phyloP scores from a whole-genome alignment of 1,140 invertebrate species.

The Sminthurinus signatus region DNA sequence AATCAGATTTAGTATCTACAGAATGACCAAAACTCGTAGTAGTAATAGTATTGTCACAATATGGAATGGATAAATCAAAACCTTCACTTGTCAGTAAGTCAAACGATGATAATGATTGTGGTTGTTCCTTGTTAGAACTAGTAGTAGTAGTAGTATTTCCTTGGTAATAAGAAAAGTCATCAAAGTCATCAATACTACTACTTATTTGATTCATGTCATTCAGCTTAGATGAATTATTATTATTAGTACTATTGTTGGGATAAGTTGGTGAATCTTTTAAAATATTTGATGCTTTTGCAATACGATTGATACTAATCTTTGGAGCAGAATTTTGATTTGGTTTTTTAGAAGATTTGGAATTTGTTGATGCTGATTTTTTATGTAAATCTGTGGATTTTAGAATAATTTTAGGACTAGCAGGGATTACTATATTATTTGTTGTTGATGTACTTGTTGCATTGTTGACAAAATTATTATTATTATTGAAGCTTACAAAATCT shows the following conservation, averaged over 20 bases:
- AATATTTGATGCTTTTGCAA: slow-evolving; percentile 10
- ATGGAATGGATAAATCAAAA: neutral
- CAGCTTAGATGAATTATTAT: too few species aligned
- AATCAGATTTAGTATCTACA: slow-evolving; percentile 44
- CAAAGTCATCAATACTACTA: too few species aligned
- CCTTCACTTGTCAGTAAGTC: neutral
- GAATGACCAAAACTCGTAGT: slow-evolving; percentile 32
- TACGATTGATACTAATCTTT: neutral
- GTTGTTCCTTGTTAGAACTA: too few species aligned
- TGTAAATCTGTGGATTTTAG: neutral
- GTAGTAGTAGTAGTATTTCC: neutral
- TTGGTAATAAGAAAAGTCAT: too few species aligned
- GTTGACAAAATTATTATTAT: neutral
- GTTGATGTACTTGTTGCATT: too few species aligned
- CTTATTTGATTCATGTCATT: too few species aligned
- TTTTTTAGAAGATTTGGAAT: neutral
- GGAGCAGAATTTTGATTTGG: neutral
- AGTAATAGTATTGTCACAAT: neutral
- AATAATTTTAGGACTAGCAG: slow-evolving; percentile 6
- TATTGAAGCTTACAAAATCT: slow-evolving; percentile 47
- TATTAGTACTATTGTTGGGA: neutral
- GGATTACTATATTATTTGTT: neutral
- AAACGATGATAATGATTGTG: neutral
- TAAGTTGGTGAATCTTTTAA: slow-evolving; percentile 1
- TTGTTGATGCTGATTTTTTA: slow-evolving; percentile 1